These are phyloP conservation scores for Neodon shergylaensis DNA, from an alignment of 2,113 vertebrate genomes.

Conservation along the genomic window DNA sequence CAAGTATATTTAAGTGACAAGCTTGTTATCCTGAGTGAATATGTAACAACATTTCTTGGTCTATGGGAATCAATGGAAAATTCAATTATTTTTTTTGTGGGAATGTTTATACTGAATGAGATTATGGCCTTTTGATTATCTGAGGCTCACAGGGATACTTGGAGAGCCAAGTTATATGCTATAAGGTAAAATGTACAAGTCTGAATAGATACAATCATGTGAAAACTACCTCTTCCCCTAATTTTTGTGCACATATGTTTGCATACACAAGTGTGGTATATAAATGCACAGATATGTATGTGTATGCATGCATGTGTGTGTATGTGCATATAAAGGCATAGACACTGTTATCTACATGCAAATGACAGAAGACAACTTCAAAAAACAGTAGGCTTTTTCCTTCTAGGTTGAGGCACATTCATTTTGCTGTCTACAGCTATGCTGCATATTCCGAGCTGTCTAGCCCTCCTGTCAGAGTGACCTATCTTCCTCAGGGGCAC, in stretches of 20 bases:
- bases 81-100: slow-evolving; percentile 71
- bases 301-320: background rate
- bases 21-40: slow-evolving; percentile 46
- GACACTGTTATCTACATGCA: too few species aligned
- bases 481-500: background rate
- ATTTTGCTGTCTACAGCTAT: background rate
- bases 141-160: slow-evolving; percentile 4
- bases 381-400: background rate
- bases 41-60: slow-evolving; percentile 54
- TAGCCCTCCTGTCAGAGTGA: too few species aligned
- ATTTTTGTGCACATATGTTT: background rate
- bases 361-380: background rate
- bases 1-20: slow-evolving; percentile 75
- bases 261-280: background rate
- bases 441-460: background rate
- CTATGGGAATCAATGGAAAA: slow-evolving; percentile 57
- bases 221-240: background rate
- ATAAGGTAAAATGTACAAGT: background rate
- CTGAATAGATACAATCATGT: background rate
- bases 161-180: background rate
- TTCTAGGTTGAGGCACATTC: background rate
- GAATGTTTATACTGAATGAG: slow-evolving; percentile 38
- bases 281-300: too few species aligned
- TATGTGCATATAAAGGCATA: background rate
- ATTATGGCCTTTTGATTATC: slow-evolving; percentile 51